Base-by-base conservation (phyloP, 2,113 vertebrate genomes). In the Oreamnos americanus region DNA sequence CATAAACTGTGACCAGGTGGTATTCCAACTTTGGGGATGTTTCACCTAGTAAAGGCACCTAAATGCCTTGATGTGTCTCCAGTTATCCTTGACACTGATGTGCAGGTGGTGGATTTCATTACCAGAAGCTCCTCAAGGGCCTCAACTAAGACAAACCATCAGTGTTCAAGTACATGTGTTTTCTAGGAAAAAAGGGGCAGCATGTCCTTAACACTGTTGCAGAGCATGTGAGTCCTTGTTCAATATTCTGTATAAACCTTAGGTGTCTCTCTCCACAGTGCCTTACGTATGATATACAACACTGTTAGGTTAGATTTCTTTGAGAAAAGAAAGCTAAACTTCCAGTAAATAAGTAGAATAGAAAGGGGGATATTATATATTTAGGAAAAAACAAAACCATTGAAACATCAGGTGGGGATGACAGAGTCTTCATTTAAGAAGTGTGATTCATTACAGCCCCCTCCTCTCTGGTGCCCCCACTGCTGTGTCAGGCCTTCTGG, bases 241-340 rank as follows among this genome's bases (percentile, higher is more conserved):
- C 17, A 19, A 7, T 30, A 7, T 62, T 81, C 13, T 17, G 0
- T 16, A 21, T 10, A 30, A 84, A 23, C 1, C 10, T 57, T 14
- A 47, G 16, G 2, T 5, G 3, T 30, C 60, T 60, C 15, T 84
- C 13, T 67, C 14, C n/a, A 43, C 47, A 33, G 7, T 28, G 8
- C 6, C 30, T 47, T 4, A 4, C 1, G 9, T 28, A 36, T 28
- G 23, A 62, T 30, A 6, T 33, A 30, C 1, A 26, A n/a, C 13
- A 21, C 5, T 1, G 4, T 15, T 67, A 67, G 0, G 0, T 19
- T 76, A 76, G 28, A 16, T 60, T 95, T 82, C 53, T 74, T 71
- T 43, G 8, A 60, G 23, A 76, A 21, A 53, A 3, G 3, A 21
- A 57, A 95, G 16, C 15, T 78, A 87, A 55, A 76, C 78, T 7